These are phyloP conservation scores for Varecia variegata DNA, from an alignment of 2,797 vertebrate species.

Conservation along the genomic window DNA sequence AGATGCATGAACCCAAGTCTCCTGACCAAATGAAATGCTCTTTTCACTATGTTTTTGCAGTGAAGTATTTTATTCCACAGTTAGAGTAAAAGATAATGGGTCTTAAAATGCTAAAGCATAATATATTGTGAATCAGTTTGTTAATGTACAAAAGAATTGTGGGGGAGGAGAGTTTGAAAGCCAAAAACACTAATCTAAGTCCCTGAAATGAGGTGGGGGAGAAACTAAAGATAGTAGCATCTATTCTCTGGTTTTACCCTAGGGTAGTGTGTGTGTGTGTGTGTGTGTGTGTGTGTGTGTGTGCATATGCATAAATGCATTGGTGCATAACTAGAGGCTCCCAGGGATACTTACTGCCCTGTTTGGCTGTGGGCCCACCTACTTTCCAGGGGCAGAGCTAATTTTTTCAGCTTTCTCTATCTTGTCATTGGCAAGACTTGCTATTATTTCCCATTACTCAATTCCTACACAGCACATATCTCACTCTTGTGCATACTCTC, in stretches of 20 bases:
- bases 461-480: background rate
- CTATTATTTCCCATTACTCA: background rate
- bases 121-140: background rate
- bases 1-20: background rate
- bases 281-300: background rate
- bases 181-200: background rate
- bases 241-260: background rate
- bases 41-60: slow-evolving; percentile 8
- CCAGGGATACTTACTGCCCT: background rate
- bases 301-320: too few relatives aligned
- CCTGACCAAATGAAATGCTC: background rate
- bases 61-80: slow-evolving; percentile 39
- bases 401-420: slow-evolving; percentile 25
- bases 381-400: background rate
- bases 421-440: slow-evolving; percentile 7
- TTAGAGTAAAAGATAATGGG: slow-evolving; percentile 30
- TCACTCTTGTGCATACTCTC: background rate
- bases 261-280: background rate
- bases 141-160: background rate
- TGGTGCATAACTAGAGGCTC: background rate
- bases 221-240: background rate
- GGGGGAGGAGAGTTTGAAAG: background rate
- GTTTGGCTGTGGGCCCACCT: background rate
- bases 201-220: background rate
- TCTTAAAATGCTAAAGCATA: slow-evolving; percentile 37